These are phyloP conservation scores for Columba livia DNA, from an alignment of 2,113 vertebrate species.

Conservation along the genomic window DNA sequence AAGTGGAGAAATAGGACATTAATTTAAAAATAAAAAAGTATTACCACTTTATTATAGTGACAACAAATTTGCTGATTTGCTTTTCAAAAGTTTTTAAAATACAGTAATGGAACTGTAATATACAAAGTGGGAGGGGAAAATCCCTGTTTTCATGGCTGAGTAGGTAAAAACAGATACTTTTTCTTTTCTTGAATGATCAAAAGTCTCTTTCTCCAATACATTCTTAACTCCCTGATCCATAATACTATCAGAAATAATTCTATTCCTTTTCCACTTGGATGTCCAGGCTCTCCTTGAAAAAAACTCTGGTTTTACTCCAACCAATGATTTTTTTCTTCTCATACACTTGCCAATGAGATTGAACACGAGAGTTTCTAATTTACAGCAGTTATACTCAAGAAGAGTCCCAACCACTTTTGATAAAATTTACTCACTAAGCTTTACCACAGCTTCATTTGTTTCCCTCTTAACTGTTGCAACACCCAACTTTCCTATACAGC, in stretches of 20 bases:
- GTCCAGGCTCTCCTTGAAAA: not conserved
- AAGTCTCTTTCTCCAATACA: not conserved
- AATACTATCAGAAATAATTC: not conserved
- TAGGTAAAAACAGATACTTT: not conserved
- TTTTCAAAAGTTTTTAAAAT: not conserved
- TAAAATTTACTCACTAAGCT: not conserved
- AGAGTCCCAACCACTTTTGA: not conserved
- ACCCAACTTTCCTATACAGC: not conserved
- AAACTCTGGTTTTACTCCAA: not conserved
- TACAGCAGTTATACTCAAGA: not conserved
- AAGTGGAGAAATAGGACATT: not conserved
- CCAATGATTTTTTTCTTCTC: not conserved
- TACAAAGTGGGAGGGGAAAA: accelerated
- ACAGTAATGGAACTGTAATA: not conserved
- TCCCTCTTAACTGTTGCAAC: not conserved
- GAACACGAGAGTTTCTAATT: not conserved
- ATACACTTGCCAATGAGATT: not conserved
- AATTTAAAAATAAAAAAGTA: not conserved
- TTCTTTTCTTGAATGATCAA: not conserved
- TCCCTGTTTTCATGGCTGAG: not conserved
- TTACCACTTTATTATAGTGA: not conserved
- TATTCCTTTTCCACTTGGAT: not conserved
- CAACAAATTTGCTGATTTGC: not conserved
- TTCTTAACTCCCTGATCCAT: not conserved
- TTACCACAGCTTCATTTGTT: not conserved